Conservation (phyloP, 2,888 invertebrate genomes). For the Acleris emargana region DNA sequence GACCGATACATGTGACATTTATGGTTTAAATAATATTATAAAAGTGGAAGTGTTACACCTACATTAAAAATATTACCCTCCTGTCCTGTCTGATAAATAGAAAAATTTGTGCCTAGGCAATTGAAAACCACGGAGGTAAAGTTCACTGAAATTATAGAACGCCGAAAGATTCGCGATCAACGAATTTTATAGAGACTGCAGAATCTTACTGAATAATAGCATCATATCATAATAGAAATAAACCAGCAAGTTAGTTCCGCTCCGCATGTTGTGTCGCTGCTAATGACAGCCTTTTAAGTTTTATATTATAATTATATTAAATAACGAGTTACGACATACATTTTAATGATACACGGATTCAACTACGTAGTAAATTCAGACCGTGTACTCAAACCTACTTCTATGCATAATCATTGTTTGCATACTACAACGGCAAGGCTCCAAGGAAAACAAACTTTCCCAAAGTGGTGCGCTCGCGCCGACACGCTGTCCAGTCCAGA, state of each 20-base stretch:
- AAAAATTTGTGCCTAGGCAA: no score
- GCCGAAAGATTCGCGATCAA: no score
- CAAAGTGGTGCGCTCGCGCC: constrained; percentile 42
- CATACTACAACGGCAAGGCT: constrained; percentile 14
- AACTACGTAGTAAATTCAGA: not conserved
- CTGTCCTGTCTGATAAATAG: no score
- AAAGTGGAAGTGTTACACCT: no score
- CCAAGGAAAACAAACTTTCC: constrained; percentile 31
- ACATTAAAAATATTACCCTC: no score
- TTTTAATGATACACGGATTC: not conserved
- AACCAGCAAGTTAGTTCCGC: not conserved
- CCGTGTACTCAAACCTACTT: not conserved
- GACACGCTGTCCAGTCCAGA: constrained; percentile 66
- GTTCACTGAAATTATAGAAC: no score
- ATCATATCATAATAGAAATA: not conserved
- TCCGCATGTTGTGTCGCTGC: not conserved
- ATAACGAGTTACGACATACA: not conserved
- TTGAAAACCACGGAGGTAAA: no score
- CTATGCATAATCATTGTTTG: constrained; percentile 16
- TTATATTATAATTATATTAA: not conserved
- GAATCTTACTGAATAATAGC: no score
- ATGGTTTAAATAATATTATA: no score
- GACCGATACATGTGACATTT: constrained; percentile 7
- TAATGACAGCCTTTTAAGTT: not conserved
- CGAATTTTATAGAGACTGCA: no score